Percentiles rank a stretch among this genome's conserved stretches.
These are phyloP conservation scores for Eupithecia subumbrata DNA, from an alignment of 2,888 invertebrate species.

Conservation along the genomic window DNA sequence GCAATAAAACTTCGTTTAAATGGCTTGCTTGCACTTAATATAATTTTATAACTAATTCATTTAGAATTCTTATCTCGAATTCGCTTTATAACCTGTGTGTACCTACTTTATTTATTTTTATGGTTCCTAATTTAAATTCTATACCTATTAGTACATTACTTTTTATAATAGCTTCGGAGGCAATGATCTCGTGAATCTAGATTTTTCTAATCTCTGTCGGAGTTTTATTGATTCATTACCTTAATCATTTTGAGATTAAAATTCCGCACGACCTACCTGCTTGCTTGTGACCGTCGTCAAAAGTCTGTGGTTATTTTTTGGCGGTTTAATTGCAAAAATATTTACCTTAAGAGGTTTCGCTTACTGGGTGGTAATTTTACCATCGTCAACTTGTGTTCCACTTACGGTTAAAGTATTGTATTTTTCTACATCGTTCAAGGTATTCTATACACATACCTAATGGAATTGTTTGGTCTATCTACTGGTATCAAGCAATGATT, in stretches of 20 bases:
- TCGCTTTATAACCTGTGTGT: slow-evolving; percentile 32
- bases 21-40: slow-evolving; percentile 14
- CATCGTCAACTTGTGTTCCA: neutral
- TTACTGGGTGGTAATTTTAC: neutral
- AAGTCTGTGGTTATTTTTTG: neutral
- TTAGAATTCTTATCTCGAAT: slow-evolving; percentile 28
- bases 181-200: slow-evolving; percentile 40
- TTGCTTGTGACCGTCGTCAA: slow-evolving; percentile 26
- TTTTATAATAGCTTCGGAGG: slow-evolving; percentile 36
- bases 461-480: neutral
- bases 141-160: slow-evolving; percentile 37
- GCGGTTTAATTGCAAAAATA: neutral
- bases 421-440: neutral
- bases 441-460: neutral
- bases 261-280: slow-evolving; percentile 25
- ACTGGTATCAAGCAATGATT: neutral
- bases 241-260: slow-evolving; percentile 22
- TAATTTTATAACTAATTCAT: slow-evolving; percentile 10
- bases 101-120: slow-evolving; percentile 35
- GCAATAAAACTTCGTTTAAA: slow-evolving; percentile 19
- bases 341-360: neutral
- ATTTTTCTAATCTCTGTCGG: slow-evolving; percentile 32
- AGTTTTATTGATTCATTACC: slow-evolving; percentile 28
- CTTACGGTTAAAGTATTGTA: neutral
- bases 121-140: slow-evolving; percentile 40